These are phyloP conservation scores for Melanogrammus aeglefinus DNA, from an alignment of 2,797 vertebrate species.

Conservation along the genomic window DNA sequence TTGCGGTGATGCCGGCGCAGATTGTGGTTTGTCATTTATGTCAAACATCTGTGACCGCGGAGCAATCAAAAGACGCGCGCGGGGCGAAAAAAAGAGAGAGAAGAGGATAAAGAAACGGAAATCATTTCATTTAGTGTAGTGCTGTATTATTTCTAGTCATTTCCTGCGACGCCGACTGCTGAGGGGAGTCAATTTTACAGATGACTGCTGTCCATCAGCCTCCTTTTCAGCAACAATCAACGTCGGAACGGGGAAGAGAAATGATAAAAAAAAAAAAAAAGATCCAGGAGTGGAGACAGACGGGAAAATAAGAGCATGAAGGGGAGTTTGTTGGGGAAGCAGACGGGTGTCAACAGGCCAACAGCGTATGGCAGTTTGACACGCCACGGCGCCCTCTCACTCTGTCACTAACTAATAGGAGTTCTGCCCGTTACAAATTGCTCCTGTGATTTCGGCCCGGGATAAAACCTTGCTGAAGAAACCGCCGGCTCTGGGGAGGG, in stretches of 20 bases:
- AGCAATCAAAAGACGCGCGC: conserved; percentile 28
- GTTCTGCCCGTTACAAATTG: conserved; percentile 72
- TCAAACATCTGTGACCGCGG: conserved; percentile 50
- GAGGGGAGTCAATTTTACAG: conserved; percentile 76
- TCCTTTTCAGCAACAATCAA: conserved; percentile 65
- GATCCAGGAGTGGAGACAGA: conserved; percentile 10
- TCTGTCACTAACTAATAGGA: conserved; percentile 72
- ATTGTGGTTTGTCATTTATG: conserved; percentile 51
- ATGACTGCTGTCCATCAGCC: conserved; percentile 75
- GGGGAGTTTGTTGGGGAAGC: conserved; percentile 38
- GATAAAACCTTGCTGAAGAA: conserved; percentile 47
- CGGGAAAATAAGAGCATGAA: conserved; percentile 5
- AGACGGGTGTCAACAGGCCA: conserved; percentile 57
- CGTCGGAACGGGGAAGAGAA: conserved; percentile 37
- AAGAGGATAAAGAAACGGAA: conserved; percentile 37
- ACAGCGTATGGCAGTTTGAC: conserved; percentile 69
- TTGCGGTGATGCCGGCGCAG: conserved; percentile 51
- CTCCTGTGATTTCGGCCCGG: conserved; percentile 58
- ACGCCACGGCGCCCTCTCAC: conserved; percentile 49
- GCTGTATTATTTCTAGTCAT: conserved; percentile 59
- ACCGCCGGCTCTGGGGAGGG: conserved; percentile 36
- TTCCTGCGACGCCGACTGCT: conserved; percentile 52
- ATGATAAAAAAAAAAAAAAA: conserved; percentile 10
- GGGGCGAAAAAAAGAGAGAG: not conserved
- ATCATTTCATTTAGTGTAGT: conserved; percentile 63